Base-by-base conservation (phyloP, 1,140 invertebrate species). In the Drosophila takahashii region DNA sequence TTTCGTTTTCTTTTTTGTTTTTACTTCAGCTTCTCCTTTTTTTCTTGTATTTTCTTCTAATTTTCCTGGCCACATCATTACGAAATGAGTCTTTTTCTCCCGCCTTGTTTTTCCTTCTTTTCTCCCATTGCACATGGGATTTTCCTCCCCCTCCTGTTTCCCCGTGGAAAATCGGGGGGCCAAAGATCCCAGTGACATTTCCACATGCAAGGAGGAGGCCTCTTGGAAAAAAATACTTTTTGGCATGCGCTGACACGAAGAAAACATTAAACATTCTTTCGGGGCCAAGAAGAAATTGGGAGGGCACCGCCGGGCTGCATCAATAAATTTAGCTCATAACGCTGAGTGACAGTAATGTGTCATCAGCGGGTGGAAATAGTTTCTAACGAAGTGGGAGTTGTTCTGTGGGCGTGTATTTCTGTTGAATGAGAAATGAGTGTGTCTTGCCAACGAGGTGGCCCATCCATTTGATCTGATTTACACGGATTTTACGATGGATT, bases 261-360 rank as follows among this genome's bases (percentile, higher is more conserved):
- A 74, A 70, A 70, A 70, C 64, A 70, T 69, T 70, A 47, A 18
- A 78, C 60, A 86, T 86, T 81, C 75, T 76, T 53, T 80, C 8
- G 16, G 53, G 53, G 29, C 42, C 34, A 15, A 16, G 16, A n/a
- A 41, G 51, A 54, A 29, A 11, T 34, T 32, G 13, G 15, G 16
- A 16, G 22, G 27, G 53, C 32, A 34, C 32, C 48, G 48, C 26
- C 54, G 52, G 72, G 53, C 50, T 73, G 44, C 85, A 83, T 79
- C 85, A 84, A 87, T 87, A 87, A 87, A 87, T 87, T 87, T 87
- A 80, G 79, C 76, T 79, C 84, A 84, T 89, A 87, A 89, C 76
- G 71, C 77, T 65, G 64, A 80, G 66, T 87, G 84, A 87, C 84
- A 87, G 76, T 87, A 84, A 87, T 87, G 84, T 89, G 84, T 87